Base-by-base conservation (phyloP, 2,888 invertebrate genomes). In the Uropetala carovei region DNA sequence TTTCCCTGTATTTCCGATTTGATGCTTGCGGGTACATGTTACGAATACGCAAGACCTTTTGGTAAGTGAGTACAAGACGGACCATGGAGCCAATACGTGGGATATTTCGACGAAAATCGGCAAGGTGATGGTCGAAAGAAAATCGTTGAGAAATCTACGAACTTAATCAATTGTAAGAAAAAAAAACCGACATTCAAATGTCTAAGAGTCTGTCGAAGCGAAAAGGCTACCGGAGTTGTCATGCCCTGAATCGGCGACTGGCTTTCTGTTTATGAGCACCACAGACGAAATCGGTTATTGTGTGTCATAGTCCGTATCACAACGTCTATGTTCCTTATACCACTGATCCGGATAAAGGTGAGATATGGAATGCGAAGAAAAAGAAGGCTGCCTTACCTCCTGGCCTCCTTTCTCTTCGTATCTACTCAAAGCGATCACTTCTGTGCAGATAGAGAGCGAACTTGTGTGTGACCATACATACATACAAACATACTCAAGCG, bases 211-310 rank as follows among this genome's bases (percentile, higher is more conserved):
- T 22, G 13, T 22, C 22, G 75, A 18, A 75, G 75, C 22, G 75
- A 75, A 75, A 75, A 75, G 75, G 75, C 75, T 75, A 75, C 75
- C 13, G 75, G 27, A 75, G 13, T 27, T 75, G 75, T 75, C 22
- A 75, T 22, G 75, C 75, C 27, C 75, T 75, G 7, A 22, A 13
- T 27, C 22, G 22, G 27, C 22, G 11, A 22, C 22, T 75, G 22
- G 22, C 75, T 43, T 75, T 75, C n/a, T n/a, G n/a, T 75, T 75
- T 75, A 75, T 75, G 22, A 13, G 18, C 22, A 10, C 9, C 75
- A 27, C 22, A 27, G 75, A 2, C 22, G 75, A 27, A 22, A 43
- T 43, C 43, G 43, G 43, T 43, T 43, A 43, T 43, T 43, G 27
- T 75, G 75, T 75, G 75, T 75, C 75, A 75, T 75, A 22, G 7